Evolutionary conservation across 2,888 invertebrate genomes (phyloP).

Genomic region (Apodemia zela): DNA sequence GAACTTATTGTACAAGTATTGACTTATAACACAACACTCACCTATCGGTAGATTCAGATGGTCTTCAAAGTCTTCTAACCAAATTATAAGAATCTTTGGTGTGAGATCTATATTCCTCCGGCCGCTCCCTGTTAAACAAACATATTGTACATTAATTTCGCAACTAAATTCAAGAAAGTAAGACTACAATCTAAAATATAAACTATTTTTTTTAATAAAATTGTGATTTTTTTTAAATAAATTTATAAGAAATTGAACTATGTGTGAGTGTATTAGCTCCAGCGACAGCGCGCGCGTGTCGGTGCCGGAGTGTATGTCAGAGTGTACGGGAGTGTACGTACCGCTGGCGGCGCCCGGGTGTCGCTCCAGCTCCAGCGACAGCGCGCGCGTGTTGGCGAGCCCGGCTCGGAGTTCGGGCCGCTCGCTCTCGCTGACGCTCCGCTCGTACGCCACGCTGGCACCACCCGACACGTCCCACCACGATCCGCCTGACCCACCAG

Average conservation of each 20-base stretch:
- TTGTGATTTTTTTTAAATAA: too few relatives aligned
- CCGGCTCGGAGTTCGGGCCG: conserved; percentile 37
- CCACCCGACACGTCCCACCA: conserved; percentile 71
- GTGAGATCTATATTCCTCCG: conserved; percentile 79
- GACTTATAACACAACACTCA: conserved; percentile 50
- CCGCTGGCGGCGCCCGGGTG: too few relatives aligned
- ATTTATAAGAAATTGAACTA: too few relatives aligned
- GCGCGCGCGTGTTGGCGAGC: conserved; percentile 81
- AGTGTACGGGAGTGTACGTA: not conserved
- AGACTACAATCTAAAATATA: too few relatives aligned
- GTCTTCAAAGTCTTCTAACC: conserved; percentile 98
- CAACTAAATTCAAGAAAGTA: not conserved
- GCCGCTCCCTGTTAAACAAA: conserved; percentile 54
- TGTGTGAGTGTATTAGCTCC: too few relatives aligned
- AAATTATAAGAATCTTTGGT: conserved; percentile 93
- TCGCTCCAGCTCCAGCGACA: conserved; percentile 84
- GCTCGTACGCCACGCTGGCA: conserved; percentile 75
- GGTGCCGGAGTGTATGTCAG: too few relatives aligned
- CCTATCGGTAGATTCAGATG: conserved; percentile 92
- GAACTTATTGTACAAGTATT: too few relatives aligned
- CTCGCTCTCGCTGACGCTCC: conserved; percentile 77
- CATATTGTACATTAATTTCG: not conserved
- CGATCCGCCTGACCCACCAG: conserved; percentile 44
- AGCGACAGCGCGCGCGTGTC: too few relatives aligned
- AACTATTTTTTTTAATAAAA: too few relatives aligned